These are phyloP conservation scores for Nomada flava DNA, from an alignment of 2,888 invertebrate genomes.

Conservation along the genomic window DNA sequence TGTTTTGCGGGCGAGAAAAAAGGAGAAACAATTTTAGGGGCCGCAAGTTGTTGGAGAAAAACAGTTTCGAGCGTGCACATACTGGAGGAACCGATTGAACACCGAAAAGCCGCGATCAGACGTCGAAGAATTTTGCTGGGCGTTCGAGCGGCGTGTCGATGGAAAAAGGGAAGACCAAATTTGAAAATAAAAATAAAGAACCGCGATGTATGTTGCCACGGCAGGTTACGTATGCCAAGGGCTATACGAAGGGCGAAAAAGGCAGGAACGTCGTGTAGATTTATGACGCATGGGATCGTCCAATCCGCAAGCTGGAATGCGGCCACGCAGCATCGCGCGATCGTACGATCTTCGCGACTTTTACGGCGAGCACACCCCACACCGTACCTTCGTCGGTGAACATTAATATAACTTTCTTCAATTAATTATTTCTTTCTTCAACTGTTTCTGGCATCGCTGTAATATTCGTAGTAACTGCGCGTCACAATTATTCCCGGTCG, in stretches of 20 bases:
- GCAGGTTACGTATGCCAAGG: constrained; percentile 48
- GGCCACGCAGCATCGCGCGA: constrained; percentile 69
- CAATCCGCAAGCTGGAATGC: constrained; percentile 70
- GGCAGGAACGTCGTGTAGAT: constrained; percentile 63
- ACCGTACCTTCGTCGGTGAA: constrained; percentile 29
- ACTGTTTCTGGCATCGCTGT: not conserved
- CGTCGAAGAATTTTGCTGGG: constrained; percentile 6
- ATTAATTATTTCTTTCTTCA: not conserved
- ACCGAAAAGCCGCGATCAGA: not conserved
- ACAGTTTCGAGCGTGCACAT: not conserved
- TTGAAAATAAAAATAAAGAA: constrained; percentile 12
- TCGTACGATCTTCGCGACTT: constrained; percentile 67
- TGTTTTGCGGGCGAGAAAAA: constrained; percentile 1
- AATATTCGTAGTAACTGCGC: not conserved
- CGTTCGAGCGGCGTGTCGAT: not conserved
- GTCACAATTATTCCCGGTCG: not conserved
- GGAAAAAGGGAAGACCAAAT: constrained; percentile 27
- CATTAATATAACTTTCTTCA: not conserved
- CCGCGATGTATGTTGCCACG: constrained; percentile 21
- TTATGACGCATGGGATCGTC: constrained; percentile 67
- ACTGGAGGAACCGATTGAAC: not conserved
- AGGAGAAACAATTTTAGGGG: not conserved
- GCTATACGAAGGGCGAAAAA: constrained; percentile 67
- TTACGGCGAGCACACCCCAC: constrained; percentile 59
- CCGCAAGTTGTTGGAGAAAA: not conserved